Percentiles rank a stretch among this genome's conserved stretches.
Evolutionary conservation across 2,797 vertebrate genomes (phyloP).

Genomic region (Clarias laeviceps): DNA sequence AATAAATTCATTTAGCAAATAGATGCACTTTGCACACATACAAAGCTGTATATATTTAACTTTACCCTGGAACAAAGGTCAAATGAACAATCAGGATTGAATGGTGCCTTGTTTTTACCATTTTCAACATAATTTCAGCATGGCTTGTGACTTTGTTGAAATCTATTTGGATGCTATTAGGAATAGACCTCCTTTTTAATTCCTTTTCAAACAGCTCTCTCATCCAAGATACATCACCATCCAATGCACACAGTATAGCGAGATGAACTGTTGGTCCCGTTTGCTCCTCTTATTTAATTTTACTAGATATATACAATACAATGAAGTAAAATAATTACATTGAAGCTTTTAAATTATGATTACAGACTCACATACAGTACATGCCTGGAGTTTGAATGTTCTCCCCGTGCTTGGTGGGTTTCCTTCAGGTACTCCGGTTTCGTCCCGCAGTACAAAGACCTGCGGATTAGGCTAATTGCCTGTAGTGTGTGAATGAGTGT

Average conservation of each 20-base stretch:
- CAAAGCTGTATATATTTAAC: conserved; percentile 34
- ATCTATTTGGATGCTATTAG: neutral
- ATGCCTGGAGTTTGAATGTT: no score
- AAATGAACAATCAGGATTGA: conserved; percentile 3
- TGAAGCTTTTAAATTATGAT: neutral
- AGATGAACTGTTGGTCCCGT: conserved; percentile 23
- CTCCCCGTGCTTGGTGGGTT: no score
- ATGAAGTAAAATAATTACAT: neutral
- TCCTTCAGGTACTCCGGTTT: no score
- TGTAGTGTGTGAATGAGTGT: no score
- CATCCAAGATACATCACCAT: conserved; percentile 27
- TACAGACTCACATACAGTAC: neutral
- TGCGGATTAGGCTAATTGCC: no score
- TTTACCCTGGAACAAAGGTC: conserved; percentile 19
- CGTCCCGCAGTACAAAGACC: no score
- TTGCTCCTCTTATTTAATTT: conserved; percentile 27
- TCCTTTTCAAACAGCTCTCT: neutral
- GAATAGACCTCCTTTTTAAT: neutral
- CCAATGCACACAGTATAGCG: conserved; percentile 26
- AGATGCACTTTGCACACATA: conserved; percentile 64
- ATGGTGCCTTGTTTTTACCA: neutral
- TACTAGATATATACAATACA: conserved; percentile 31
- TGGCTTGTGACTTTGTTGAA: neutral
- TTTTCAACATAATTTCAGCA: conserved; percentile 7
- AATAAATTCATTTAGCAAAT: conserved; percentile 58